These are phyloP conservation scores for Cairina moschata DNA, from an alignment of 2,113 vertebrate species.

Conservation along the genomic window DNA sequence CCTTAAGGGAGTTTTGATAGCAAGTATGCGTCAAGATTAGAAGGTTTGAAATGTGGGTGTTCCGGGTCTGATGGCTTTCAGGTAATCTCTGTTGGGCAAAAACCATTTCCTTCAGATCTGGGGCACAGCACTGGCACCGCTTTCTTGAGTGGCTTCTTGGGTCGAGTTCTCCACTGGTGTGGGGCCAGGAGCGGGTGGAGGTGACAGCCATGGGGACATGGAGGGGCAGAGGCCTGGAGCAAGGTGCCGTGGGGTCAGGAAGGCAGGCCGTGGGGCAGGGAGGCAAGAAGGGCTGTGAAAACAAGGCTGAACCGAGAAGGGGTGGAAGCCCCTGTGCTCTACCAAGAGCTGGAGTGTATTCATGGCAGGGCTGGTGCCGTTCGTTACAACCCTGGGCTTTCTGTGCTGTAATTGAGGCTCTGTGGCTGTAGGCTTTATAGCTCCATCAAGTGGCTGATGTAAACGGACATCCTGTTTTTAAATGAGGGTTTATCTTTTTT, in stretches of 20 bases:
- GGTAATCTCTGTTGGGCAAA: not conserved
- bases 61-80: not conserved
- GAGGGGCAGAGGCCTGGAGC: not conserved
- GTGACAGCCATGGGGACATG: not conserved
- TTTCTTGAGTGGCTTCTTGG: not conserved
- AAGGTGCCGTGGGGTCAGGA: not conserved
- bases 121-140: fast-evolving
- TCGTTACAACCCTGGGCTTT: not conserved
- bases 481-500: not conserved
- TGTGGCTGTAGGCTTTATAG: not conserved
- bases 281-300: not conserved
- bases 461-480: not conserved
- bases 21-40: not conserved
- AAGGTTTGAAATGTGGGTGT: not conserved
- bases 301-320: not conserved
- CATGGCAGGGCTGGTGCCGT: not conserved
- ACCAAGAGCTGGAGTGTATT: not conserved
- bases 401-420: not conserved
- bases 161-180: not conserved
- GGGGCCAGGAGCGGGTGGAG: not conserved
- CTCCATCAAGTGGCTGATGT: not conserved
- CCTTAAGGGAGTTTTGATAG: fast-evolving
- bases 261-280: fast-evolving
- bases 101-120: not conserved
- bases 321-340: not conserved